These are phyloP conservation scores for Pipistrellus nathusii DNA, from an alignment of 2,797 vertebrate species.

Conservation along the genomic window DNA sequence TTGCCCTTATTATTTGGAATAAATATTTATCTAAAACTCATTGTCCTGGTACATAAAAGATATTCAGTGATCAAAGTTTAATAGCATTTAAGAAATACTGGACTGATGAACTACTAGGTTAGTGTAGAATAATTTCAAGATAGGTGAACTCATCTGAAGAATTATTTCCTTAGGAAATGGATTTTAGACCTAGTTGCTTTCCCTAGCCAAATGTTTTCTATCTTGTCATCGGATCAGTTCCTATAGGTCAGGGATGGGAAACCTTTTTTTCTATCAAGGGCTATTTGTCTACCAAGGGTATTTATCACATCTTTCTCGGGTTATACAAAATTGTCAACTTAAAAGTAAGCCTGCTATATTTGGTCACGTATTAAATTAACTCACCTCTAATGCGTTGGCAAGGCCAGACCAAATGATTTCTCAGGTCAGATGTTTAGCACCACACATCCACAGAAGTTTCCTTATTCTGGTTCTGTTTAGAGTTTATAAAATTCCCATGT, in stretches of 20 bases:
- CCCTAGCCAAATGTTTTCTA: neutral
- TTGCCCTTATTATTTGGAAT: neutral
- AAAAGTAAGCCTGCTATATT: too few species aligned
- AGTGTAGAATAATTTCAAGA: neutral
- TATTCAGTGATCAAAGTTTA: neutral
- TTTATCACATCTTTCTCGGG: too few species aligned
- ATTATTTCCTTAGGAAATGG: neutral
- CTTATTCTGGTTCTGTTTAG: neutral
- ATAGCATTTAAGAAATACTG: neutral
- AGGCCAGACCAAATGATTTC: too few species aligned
- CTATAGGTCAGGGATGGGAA: neutral
- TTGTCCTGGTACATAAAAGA: neutral
- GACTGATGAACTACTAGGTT: neutral
- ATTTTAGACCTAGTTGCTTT: neutral
- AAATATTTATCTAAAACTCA: neutral
- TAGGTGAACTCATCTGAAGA: neutral
- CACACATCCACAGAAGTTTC: neutral
- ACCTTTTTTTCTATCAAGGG: too few species aligned
- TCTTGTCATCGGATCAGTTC: neutral
- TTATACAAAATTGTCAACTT: too few species aligned
- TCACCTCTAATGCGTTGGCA: neutral
- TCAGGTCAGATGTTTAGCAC: too few species aligned
- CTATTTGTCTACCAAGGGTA: too few species aligned
- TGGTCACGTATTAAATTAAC: too few species aligned
- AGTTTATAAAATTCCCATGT: neutral